Percentiles rank a stretch among this genome's conserved stretches.
These are phyloP conservation scores for Gobio gobio DNA, from an alignment of 2,113 vertebrate species.

Conservation along the genomic window DNA sequence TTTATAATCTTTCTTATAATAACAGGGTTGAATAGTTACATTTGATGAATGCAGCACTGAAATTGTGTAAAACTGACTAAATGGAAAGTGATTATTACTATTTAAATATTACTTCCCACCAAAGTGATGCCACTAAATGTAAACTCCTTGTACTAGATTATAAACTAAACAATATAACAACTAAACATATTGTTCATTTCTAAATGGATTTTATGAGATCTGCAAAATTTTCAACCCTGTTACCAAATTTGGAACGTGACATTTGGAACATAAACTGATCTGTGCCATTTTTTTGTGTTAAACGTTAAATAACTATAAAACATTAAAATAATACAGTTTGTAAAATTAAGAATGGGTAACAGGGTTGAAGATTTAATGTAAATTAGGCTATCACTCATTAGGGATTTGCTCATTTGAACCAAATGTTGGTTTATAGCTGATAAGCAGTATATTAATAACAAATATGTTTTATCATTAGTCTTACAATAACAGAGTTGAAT, in stretches of 20 bases:
- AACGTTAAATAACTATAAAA: not conserved
- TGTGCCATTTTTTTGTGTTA: not conserved
- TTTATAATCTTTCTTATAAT: not conserved
- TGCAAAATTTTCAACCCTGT: not conserved
- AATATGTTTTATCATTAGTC: not conserved
- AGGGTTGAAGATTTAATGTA: not conserved
- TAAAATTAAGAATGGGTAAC: not conserved
- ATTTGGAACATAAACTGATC: not conserved
- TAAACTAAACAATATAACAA: too few relatives aligned
- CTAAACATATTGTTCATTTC: too few relatives aligned
- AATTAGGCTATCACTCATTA: not conserved
- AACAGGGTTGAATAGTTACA: not conserved
- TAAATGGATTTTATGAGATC: not conserved
- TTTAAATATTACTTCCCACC: not conserved
- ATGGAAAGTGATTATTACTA: not conserved
- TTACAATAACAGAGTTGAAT: not conserved
- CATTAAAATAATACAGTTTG: not conserved
- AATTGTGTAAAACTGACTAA: not conserved
- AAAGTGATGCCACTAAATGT: not conserved
- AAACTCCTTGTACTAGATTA: too few relatives aligned
- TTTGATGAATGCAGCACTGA: not conserved
- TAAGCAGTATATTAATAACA: not conserved
- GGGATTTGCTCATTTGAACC: too few relatives aligned
- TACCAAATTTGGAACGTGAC: not conserved
- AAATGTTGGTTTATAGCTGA: not conserved